Evolutionary conservation across 2,888 invertebrate genomes (phyloP).

Genomic region (Mythimna albipuncta): DNA sequence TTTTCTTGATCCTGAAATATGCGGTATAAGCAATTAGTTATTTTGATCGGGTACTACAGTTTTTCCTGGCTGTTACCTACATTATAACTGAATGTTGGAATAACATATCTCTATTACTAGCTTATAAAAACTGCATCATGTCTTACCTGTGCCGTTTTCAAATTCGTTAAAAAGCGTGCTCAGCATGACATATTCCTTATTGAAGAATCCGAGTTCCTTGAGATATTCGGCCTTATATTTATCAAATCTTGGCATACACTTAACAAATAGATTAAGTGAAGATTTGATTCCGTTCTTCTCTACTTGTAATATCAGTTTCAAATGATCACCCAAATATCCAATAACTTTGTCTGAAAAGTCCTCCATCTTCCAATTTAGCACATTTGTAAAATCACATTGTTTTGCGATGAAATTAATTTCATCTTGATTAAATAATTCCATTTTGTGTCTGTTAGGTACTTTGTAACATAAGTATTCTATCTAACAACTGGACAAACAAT

Average conservation of each 20-base stretch:
- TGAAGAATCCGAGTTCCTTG: constrained; percentile 76
- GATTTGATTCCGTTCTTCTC: constrained; percentile 61
- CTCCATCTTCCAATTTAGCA: constrained; percentile 72
- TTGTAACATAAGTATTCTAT: constrained; percentile 14
- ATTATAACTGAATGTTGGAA: too few species aligned
- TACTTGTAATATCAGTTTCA: constrained; percentile 74
- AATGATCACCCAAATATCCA: constrained; percentile 84
- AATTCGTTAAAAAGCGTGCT: constrained; percentile 78
- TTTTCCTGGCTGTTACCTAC: too few species aligned
- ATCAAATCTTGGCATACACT: constrained; percentile 90
- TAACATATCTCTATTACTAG: too few species aligned
- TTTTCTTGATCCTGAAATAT: constrained; percentile 71
- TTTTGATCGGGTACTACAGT: too few species aligned
- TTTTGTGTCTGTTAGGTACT: constrained; percentile 47
- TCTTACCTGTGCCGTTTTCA: constrained; percentile 74
- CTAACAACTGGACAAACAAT: constrained; percentile 22
- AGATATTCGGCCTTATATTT: constrained; percentile 84
- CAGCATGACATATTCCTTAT: constrained; percentile 81
- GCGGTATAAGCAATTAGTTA: constrained; percentile 1
- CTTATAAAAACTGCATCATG: not conserved
- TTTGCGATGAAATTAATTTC: constrained; percentile 75
- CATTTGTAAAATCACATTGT: constrained; percentile 66
- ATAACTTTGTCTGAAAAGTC: constrained; percentile 77
- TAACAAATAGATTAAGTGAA: constrained; percentile 89
- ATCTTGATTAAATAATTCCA: constrained; percentile 73